Evolutionary conservation across 2,113 vertebrate genomes (phyloP), one percentile per base, ranked within the genome.

Genomic region (Pseudorhombus dupliciocellatus): DNA sequence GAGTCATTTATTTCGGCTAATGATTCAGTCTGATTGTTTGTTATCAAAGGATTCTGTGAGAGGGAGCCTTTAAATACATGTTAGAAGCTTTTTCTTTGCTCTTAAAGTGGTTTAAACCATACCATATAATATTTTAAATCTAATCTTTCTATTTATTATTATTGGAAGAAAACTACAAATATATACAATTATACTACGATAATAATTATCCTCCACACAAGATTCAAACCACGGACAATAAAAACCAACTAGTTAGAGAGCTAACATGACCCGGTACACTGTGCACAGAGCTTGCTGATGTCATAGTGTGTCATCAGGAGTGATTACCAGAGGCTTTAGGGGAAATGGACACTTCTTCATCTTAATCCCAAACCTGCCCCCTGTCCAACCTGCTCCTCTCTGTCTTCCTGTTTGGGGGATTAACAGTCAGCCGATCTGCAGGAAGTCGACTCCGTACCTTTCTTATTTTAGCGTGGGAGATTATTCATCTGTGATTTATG

Each of bases 401-500:
- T 40, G 37, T 37, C 28, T 73, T 57, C 37, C 9, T 61, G 46
- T 34, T 56, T 64, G 71, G 6, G 52, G 73, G 69, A 79, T 84
- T 70, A 83, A 62, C 46, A 44, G 44, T 50, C 53, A 54, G 10
- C 30, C 83, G 18, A 52, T 76, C 44, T 68, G 1, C 52, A 62
- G 25, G 48, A 28, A 66, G n/a, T 70, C 62, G n/a, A 69, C 15
- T 5, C 42, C 42, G 37, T 40, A 40, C 48, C 37, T 64, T 48
- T 34, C 28, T 53, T 64, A 71, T 66, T 67, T 56, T 46, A 56
- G 55, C 7, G 34, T 3, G 2, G 20, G 15, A 71, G 50, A 66
- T 75, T 52, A 65, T 67, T 73, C 40, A 72, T 66, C 63, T 70
- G 70, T 59, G 24, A 73, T 83, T 75, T 46, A 51, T 31, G 26